Base-by-base conservation (phyloP, 2,797 vertebrate species). In the Ceyx erithaca region DNA sequence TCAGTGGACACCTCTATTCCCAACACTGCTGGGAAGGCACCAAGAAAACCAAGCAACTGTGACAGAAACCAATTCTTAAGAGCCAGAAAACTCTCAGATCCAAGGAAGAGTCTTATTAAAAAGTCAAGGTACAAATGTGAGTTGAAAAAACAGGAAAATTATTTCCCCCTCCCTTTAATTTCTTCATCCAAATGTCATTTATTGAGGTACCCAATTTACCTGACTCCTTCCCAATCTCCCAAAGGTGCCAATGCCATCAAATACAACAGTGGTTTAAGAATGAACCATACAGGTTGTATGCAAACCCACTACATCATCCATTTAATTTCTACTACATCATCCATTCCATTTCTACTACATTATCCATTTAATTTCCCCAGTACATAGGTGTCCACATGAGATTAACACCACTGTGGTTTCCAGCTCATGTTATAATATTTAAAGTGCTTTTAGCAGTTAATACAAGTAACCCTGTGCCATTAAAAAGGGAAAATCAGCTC, bases 131-230 rank as follows among this genome's bases (percentile, higher is more conserved):
- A 79, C 18, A 82, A 46, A 62, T 43, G 18, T 20, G 54, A 54
- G 25, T 81, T 66, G 25, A 35, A 35, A 91, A 57, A 9, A 25
- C 69, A 18, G 7, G 12, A 85, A 69, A 51, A 12, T 13, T 63
- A 20, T 33, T 9, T 14, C 17, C 3, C 2, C 1, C 14, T 21
- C 37, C 1, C 4, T 6, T 33, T 58, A 23, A 8, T 23, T 4
- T 25, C 13, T 5, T 6, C 18, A 76, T 52, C 14, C 20, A 75
- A n/a, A 6, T n/a, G 10, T 71, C 35, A 35, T 68, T 66, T 82
- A 57, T 22, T 41, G 49, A 67, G 33, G 40, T 30, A 23, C 18
- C 12, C 12, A 64, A 68, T 22, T 82, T 58, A 72, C 19, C 49
- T 9, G 26, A 92, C 76, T 51, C 43, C 31, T 67, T 67, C 40